Conservation (phyloP, 1,140 invertebrate species). For the Eriocheir sinensis region DNA sequence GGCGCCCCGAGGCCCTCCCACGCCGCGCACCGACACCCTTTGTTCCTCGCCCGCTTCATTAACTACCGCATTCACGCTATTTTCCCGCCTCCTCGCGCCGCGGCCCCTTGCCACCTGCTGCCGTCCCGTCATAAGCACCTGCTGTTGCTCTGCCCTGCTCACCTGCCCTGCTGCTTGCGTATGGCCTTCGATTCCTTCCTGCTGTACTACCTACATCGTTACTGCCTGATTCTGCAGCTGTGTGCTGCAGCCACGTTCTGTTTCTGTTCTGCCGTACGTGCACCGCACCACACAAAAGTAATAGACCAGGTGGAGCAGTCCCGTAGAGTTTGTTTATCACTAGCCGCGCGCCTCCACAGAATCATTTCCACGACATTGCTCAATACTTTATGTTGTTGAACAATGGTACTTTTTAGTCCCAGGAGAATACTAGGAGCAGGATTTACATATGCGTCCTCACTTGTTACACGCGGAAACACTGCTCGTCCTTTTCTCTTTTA, state of each 20-base stretch:
- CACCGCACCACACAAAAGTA: too few species aligned
- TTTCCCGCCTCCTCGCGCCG: conserved; percentile 36
- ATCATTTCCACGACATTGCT: too few species aligned
- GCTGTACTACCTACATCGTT: background rate
- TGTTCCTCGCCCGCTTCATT: conserved; percentile 59
- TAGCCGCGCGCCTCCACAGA: too few species aligned
- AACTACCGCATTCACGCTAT: conserved; percentile 50
- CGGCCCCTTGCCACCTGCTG: conserved; percentile 27
- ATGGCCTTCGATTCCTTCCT: background rate
- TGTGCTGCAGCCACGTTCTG: background rate
- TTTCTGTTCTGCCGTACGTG: too few species aligned
- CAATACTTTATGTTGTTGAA: too few species aligned
- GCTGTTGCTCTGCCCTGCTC: conserved; percentile 20
- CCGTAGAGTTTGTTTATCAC: too few species aligned
- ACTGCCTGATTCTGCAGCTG: background rate
- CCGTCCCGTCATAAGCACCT: conserved; percentile 2
- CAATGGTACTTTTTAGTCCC: too few species aligned
- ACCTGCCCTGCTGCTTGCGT: background rate
- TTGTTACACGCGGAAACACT: too few species aligned
- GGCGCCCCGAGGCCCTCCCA: conserved; percentile 29
- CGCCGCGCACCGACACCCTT: conserved; percentile 3
- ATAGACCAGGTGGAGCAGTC: too few species aligned
- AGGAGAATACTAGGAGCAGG: too few species aligned
- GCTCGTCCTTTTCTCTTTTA: too few species aligned
- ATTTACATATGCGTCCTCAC: too few species aligned